Percentiles rank a stretch among this genome's conserved stretches.
phyloP scores from a whole-genome alignment of 2,888 invertebrate genomes.

The Nemapogon koenigi region DNA sequence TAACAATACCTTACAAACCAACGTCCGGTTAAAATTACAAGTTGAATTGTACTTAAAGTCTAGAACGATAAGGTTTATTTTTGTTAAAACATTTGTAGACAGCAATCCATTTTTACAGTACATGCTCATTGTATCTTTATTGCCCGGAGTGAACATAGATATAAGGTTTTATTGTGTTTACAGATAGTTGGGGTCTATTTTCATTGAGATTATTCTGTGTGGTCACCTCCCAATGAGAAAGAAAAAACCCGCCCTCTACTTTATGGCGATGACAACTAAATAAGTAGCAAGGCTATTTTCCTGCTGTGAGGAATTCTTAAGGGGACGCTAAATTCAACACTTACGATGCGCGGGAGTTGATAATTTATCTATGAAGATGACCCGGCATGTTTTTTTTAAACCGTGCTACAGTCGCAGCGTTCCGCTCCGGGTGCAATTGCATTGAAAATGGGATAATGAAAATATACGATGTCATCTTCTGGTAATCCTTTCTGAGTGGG shows the following conservation, averaged over 20 bases:
- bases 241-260: slow-evolving; percentile 39
- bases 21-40: too few species aligned
- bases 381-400: slow-evolving; percentile 28
- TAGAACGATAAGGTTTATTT: too few species aligned
- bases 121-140: slow-evolving; percentile 54
- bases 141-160: slow-evolving; percentile 52
- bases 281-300: slow-evolving; percentile 33
- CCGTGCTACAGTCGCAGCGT: slow-evolving; percentile 10
- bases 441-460: slow-evolving; percentile 21
- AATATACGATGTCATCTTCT: slow-evolving; percentile 48
- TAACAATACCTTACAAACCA: slow-evolving; percentile 20
- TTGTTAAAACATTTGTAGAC: too few species aligned
- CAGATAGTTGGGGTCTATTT: slow-evolving; percentile 38
- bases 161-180: slow-evolving; percentile 60
- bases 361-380: slow-evolving; percentile 43
- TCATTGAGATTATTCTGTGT: slow-evolving; percentile 38
- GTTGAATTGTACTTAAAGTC: too few species aligned
- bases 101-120: slow-evolving; percentile 43
- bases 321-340: slow-evolving; percentile 54
- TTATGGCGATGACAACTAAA: slow-evolving; percentile 48
- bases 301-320: slow-evolving; percentile 31
- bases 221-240: slow-evolving; percentile 53
- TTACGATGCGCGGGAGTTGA: slow-evolving; percentile 32
- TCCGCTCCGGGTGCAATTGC: slow-evolving; percentile 14
- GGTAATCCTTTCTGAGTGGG: slow-evolving; percentile 32